Conservation (phyloP, 2,888 invertebrate species). For the Andrena camellia region DNA sequence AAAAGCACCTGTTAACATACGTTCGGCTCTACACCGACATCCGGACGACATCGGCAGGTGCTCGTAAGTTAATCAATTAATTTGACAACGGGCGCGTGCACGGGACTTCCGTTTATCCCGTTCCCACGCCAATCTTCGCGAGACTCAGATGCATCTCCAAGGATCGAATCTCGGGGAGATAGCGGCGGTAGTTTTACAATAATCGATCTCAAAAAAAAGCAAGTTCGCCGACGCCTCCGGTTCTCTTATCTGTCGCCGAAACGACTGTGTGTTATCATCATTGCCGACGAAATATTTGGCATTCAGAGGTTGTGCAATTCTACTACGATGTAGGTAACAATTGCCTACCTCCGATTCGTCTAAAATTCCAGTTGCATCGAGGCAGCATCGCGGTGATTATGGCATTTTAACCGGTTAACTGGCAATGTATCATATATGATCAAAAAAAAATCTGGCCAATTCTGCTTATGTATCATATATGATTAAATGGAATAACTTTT, state of each 20-base stretch:
- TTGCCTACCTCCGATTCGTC: not conserved
- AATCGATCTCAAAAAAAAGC: not conserved
- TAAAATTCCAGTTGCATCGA: not conserved
- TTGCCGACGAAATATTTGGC: not conserved
- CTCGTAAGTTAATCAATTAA: conserved; percentile 71
- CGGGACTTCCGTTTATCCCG: conserved; percentile 58
- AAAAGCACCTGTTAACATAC: conserved; percentile 71
- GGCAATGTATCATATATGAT: too few relatives aligned
- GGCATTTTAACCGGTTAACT: too few relatives aligned
- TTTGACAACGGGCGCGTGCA: conserved; percentile 64
- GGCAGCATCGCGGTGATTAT: not conserved
- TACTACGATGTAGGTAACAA: not conserved
- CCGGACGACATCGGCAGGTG: conserved; percentile 64
- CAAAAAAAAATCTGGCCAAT: too few relatives aligned
- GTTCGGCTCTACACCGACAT: conserved; percentile 54
- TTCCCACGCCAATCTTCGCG: conserved; percentile 24
- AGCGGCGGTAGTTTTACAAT: not conserved
- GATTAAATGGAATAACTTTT: too few relatives aligned
- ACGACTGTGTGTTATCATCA: not conserved
- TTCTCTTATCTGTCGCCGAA: conserved; percentile 2
- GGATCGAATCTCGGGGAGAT: not conserved
- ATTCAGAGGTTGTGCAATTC: not conserved
- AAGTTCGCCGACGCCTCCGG: not conserved
- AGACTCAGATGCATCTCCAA: not conserved
- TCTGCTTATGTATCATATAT: too few relatives aligned